Evolutionary conservation across 2,113 vertebrate genomes (phyloP).

Genomic region (Pseudolaguvia tuberculata): DNA sequence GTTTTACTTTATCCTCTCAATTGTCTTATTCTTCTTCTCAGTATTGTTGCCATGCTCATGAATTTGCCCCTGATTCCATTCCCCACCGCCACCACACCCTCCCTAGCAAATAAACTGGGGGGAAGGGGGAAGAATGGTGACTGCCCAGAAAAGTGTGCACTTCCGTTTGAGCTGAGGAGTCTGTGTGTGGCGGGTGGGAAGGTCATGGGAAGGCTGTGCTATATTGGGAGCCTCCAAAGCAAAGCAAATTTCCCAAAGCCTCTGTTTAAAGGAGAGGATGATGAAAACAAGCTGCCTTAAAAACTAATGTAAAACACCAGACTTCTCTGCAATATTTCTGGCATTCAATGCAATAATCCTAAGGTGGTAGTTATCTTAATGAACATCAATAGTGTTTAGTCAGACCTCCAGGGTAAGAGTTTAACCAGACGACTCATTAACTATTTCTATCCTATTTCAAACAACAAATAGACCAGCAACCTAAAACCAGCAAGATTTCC

Average conservation of each 20-base stretch:
- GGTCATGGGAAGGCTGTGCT: constrained; percentile 33
- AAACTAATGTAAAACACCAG: constrained; percentile 16
- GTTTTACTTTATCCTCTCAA: too few relatives aligned
- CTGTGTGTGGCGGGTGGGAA: constrained; percentile 30
- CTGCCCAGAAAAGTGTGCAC: constrained; percentile 2
- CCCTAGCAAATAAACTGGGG: not conserved
- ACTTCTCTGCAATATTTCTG: not conserved
- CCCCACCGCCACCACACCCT: constrained; percentile 6
- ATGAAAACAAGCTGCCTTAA: constrained; percentile 18
- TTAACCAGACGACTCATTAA: not conserved
- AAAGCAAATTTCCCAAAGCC: constrained; percentile 28
- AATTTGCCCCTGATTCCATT: not conserved
- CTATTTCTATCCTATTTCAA: not conserved
- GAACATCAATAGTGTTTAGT: not conserved
- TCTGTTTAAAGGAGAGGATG: constrained; percentile 31
- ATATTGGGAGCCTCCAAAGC: constrained; percentile 29
- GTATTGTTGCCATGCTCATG: too few relatives aligned
- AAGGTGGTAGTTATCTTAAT: not conserved
- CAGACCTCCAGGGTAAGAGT: not conserved
- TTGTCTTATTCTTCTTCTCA: too few relatives aligned
- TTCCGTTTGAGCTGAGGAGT: constrained; percentile 24
- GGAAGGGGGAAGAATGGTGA: not conserved
- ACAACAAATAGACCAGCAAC: not conserved
- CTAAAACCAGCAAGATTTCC: not conserved
- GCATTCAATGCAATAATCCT: not conserved